phyloP scores from a whole-genome alignment of 2,797 vertebrate genomes.

The Tolypeutes matacus region DNA sequence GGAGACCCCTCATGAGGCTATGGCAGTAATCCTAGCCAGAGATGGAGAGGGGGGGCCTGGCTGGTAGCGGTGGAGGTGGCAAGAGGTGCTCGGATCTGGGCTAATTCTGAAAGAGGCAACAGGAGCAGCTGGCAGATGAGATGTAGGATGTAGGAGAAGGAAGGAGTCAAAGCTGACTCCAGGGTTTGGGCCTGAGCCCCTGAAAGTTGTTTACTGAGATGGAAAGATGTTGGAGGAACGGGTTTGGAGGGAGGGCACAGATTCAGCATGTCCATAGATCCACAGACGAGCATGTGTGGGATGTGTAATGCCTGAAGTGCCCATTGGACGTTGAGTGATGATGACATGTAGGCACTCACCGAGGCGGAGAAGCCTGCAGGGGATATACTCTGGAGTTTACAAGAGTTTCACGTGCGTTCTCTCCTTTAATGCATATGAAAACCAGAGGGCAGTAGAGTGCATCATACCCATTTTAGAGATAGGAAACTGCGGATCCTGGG shows the following conservation, averaged over 20 bases:
- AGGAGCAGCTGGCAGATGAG: not conserved
- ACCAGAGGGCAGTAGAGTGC: not conserved
- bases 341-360: not conserved
- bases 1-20: too few relatives aligned
- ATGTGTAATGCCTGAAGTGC: fast-evolving
- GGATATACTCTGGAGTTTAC: not conserved
- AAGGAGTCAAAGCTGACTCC: not conserved
- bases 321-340: not conserved
- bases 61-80: too few relatives aligned
- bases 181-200: not conserved
- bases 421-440: not conserved
- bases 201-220: not conserved
- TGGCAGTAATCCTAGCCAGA: not conserved
- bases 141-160: not conserved
- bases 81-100: not conserved
- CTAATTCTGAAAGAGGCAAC: not conserved
- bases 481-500: not conserved
- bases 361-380: not conserved
- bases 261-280: too few relatives aligned
- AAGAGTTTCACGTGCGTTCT: not conserved
- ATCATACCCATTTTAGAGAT: slow-evolving; percentile 22
- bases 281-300: not conserved
- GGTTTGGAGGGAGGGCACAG: too few relatives aligned
- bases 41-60: fast-evolving
- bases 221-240: too few relatives aligned